Evolutionary conservation across 2,797 vertebrate genomes (phyloP).

Genomic region (Acanthornis magna): DNA sequence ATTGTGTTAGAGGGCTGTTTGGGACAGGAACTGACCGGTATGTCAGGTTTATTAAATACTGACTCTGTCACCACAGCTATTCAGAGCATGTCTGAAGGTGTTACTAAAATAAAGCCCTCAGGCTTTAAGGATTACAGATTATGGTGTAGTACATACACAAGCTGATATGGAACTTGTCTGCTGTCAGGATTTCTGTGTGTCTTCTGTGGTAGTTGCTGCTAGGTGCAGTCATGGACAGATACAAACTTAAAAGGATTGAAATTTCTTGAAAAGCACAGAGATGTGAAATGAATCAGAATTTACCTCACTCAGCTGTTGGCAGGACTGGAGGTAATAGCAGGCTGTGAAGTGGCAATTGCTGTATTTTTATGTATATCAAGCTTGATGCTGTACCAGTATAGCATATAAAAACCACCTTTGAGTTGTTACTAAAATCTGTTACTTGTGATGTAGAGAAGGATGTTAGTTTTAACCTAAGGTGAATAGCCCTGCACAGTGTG

Average conservation of each 20-base stretch:
- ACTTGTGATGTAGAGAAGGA: background rate
- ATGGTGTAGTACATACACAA: background rate
- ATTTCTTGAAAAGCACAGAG: background rate
- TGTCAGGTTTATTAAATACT: background rate
- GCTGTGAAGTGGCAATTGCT: background rate
- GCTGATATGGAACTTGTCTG: background rate
- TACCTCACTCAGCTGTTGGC: background rate
- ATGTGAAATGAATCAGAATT: background rate
- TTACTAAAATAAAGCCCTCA: background rate
- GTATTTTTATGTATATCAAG: background rate
- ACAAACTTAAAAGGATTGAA: background rate
- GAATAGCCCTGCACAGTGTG: background rate
- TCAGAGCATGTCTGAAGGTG: background rate
- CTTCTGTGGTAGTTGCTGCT: background rate
- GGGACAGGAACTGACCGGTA: background rate
- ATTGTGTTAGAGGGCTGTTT: background rate
- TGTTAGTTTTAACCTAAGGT: background rate
- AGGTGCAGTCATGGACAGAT: background rate
- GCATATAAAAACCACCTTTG: background rate
- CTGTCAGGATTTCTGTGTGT: background rate
- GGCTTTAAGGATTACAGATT: background rate
- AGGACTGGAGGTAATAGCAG: background rate
- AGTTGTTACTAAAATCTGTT: background rate
- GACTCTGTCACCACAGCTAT: background rate
- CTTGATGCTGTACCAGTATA: background rate